Percentiles rank a stretch among this genome's conserved stretches.
phyloP scores from a whole-genome alignment of 2,888 invertebrate genomes.

The Acronicta psi region DNA sequence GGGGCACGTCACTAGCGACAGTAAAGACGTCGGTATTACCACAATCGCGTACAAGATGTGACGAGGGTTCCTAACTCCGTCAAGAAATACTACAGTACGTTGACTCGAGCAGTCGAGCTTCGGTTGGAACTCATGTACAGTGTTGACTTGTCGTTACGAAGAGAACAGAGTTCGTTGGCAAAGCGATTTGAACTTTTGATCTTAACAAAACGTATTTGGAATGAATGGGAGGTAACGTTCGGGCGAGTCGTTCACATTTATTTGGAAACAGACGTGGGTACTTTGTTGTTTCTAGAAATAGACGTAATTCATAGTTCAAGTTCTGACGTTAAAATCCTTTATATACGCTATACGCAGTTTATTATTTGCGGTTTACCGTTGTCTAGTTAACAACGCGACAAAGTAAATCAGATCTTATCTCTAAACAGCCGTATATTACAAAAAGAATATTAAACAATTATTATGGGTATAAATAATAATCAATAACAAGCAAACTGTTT shows the following conservation, averaged over 20 bases:
- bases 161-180: constrained; percentile 43
- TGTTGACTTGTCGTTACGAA: constrained; percentile 52
- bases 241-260: constrained; percentile 46
- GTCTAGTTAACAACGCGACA: background rate
- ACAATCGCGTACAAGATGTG: constrained; percentile 62
- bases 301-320: constrained; percentile 1
- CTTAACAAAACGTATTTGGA: constrained; percentile 53
- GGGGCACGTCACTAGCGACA: constrained; percentile 62
- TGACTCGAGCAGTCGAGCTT: constrained; percentile 61
- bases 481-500: too few relatives aligned
- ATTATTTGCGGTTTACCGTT: background rate
- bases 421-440: background rate
- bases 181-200: constrained; percentile 64
- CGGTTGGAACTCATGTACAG: constrained; percentile 36
- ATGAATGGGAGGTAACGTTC: constrained; percentile 50
- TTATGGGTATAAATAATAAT: too few relatives aligned
- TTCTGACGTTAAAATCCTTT: constrained; percentile 14
- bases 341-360: background rate
- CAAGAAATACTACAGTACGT: constrained; percentile 66
- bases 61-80: constrained; percentile 66
- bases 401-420: constrained; percentile 1
- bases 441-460: too few relatives aligned
- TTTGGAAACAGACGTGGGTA: constrained; percentile 25
- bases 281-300: constrained; percentile 24
- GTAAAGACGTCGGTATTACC: constrained; percentile 80